Evolutionary conservation across 2,888 invertebrate genomes (phyloP).

Genomic region (Neuroscelio doddi): DNA sequence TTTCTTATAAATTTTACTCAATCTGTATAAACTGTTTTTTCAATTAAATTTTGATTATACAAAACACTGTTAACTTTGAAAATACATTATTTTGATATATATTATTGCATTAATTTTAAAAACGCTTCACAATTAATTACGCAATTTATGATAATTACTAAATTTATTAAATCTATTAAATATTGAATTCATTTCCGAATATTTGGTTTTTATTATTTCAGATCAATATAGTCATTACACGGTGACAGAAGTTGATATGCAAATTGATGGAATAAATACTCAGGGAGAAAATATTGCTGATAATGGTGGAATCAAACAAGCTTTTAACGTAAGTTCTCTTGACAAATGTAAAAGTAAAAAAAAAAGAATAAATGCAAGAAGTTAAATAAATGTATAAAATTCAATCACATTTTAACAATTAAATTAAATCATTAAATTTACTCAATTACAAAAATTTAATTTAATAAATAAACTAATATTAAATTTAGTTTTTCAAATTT

Average conservation of each 20-base stretch:
- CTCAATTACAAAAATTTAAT: no score
- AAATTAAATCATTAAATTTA: no score
- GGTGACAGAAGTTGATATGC: constrained; percentile 84
- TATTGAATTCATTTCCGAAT: background rate
- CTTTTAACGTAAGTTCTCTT: constrained; percentile 75
- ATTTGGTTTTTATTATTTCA: constrained; percentile 42
- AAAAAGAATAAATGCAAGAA: constrained; percentile 62
- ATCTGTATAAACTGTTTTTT: no score
- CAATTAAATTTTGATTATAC: background rate
- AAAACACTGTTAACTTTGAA: background rate
- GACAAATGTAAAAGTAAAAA: background rate
- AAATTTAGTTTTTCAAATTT: no score
- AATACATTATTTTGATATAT: no score
- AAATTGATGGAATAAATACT: constrained; percentile 85
- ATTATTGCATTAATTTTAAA: no score
- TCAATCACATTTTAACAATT: no score
- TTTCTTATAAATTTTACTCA: constrained; percentile 1
- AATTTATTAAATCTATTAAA: no score
- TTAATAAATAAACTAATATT: no score
- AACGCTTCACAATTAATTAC: no score
- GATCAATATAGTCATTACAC: constrained; percentile 90
- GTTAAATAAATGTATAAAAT: no score
- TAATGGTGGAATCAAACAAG: constrained; percentile 95
- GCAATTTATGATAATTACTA: background rate
- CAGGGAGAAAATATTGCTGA: constrained; percentile 96